Conservation (phyloP, 2,888 invertebrate species). For the Coenonympha glycerion region DNA sequence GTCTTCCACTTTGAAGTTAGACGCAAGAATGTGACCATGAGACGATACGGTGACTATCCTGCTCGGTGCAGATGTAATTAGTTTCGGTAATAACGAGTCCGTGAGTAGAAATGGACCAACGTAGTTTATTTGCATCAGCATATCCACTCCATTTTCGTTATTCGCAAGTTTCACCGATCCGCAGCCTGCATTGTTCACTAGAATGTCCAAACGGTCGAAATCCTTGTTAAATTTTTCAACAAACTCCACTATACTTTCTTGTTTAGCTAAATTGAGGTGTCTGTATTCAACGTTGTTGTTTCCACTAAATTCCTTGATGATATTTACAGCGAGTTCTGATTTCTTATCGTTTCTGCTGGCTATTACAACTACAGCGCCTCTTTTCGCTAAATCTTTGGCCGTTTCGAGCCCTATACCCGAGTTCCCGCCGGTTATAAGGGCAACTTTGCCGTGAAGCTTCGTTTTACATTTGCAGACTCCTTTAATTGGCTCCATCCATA, state of each 20-base stretch:
- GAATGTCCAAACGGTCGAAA: constrained; percentile 72
- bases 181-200: constrained; percentile 80
- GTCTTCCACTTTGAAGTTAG: constrained; percentile 65
- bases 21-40: constrained; percentile 41
- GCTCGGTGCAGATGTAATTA: constrained; percentile 54
- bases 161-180: constrained; percentile 44
- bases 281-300: constrained; percentile 81
- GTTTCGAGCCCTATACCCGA: constrained; percentile 89
- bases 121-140: constrained; percentile 80
- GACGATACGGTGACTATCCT: constrained; percentile 67
- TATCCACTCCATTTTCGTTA: constrained; percentile 78
- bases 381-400: constrained; percentile 79
- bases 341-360: constrained; percentile 84
- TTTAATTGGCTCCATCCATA: constrained; percentile 36
- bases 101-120: constrained; percentile 84
- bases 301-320: constrained; percentile 81
- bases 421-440: constrained; percentile 87
- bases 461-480: constrained; percentile 47
- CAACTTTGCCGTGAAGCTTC: constrained; percentile 73
- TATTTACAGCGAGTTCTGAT: constrained; percentile 80
- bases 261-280: constrained; percentile 67
- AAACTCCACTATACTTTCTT: constrained; percentile 75
- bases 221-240: constrained; percentile 73
- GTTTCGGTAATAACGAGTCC: constrained; percentile 74
- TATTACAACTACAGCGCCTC: constrained; percentile 82